phyloP scores from a whole-genome alignment of 1,140 invertebrate genomes.

The Ericerus pela region DNA sequence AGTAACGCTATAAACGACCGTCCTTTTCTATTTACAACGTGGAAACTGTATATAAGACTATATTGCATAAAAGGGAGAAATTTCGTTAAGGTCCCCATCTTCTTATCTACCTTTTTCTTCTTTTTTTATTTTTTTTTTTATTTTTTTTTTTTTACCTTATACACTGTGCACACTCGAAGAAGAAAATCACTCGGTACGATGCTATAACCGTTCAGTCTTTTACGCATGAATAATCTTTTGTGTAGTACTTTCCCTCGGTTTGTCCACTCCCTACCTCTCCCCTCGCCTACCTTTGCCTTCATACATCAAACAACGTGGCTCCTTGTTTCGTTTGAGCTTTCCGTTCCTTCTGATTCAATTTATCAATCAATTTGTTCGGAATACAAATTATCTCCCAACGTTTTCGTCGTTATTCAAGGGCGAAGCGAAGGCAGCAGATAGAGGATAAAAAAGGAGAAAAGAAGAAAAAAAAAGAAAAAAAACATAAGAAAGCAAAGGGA shows the following conservation, averaged over 20 bases:
- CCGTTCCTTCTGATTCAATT: slow-evolving; percentile 4
- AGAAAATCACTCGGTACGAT: slow-evolving; percentile 1
- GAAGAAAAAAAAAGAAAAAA: too few relatives aligned
- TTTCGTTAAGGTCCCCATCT: slow-evolving; percentile 7
- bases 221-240: slow-evolving; percentile 11
- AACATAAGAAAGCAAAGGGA: too few relatives aligned
- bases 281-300: too few relatives aligned
- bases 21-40: slow-evolving; percentile 2
- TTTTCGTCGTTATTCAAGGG: too few relatives aligned
- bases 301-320: slow-evolving; percentile 8
- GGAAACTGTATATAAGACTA: too few relatives aligned
- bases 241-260: slow-evolving; percentile 2
- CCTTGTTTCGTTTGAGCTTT: slow-evolving; percentile 10
- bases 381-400: slow-evolving; percentile 1
- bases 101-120: neutral
- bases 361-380: slow-evolving; percentile 2
- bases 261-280: neutral
- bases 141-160: too few relatives aligned
- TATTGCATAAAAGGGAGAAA: slow-evolving; percentile 7
- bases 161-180: too few relatives aligned
- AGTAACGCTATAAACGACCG: slow-evolving; percentile 7
- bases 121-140: too few relatives aligned
- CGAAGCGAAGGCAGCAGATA: too few relatives aligned
- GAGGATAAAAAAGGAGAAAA: too few relatives aligned
- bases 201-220: slow-evolving; percentile 6